Evolutionary conservation across 2,113 vertebrate genomes (phyloP).

Genomic region (Carettochelys insculpta): DNA sequence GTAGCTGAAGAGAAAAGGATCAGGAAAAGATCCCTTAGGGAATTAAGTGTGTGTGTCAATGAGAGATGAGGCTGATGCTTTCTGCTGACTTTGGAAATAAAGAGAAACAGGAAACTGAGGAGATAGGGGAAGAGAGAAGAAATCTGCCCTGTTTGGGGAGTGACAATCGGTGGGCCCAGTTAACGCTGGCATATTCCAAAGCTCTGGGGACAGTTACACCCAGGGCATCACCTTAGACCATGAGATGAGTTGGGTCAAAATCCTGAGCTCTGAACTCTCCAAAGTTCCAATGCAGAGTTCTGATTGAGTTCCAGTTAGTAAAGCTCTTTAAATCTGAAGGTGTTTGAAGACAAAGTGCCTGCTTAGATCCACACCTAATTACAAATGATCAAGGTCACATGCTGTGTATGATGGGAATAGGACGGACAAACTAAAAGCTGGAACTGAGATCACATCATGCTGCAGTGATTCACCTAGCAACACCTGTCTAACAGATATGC

Average conservation of each 20-base stretch:
- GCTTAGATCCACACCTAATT: not conserved
- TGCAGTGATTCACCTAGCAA: not conserved
- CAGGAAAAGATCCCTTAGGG: not conserved
- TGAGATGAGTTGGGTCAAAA: not conserved
- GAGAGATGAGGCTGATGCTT: not conserved
- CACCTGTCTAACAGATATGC: not conserved
- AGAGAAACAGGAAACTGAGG: not conserved
- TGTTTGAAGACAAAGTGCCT: not conserved
- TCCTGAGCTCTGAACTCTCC: not conserved
- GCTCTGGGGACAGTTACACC: not conserved
- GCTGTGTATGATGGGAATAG: not conserved
- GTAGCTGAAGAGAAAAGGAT: not conserved
- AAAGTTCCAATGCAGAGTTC: not conserved
- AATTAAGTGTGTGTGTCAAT: not conserved
- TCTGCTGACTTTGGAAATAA: not conserved
- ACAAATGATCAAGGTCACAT: not conserved
- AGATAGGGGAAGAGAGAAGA: constrained; percentile 34
- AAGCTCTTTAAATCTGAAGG: not conserved
- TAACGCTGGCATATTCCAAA: not conserved
- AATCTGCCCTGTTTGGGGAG: not conserved
- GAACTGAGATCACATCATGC: not conserved
- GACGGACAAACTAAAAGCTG: not conserved
- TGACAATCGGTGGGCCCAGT: not conserved
- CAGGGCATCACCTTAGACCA: not conserved
- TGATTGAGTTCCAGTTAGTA: not conserved